Conservation (phyloP, 2,888 invertebrate genomes). For the Stegophylla sp. region DNA sequence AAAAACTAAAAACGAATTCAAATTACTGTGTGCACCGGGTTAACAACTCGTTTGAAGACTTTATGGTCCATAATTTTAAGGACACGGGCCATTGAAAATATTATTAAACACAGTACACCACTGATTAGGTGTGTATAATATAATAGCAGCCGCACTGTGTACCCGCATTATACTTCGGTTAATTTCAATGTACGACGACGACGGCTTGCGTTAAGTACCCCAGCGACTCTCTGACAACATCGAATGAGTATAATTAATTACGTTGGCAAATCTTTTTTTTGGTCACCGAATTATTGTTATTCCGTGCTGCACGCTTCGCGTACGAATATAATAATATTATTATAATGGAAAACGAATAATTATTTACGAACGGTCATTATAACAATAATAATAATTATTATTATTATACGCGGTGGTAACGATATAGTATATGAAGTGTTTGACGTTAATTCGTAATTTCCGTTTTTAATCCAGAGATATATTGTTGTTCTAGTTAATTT, state of each 20-base stretch:
- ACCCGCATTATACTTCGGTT: too few species aligned
- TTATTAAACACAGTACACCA: background rate
- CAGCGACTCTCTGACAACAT: background rate
- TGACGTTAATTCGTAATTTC: constrained; percentile 34
- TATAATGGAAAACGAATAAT: constrained; percentile 2
- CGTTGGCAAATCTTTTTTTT: background rate
- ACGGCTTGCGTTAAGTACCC: background rate
- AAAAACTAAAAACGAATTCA: too few species aligned
- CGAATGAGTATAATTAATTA: constrained; percentile 11
- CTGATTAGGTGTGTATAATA: too few species aligned
- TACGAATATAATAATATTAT: too few species aligned
- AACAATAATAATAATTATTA: too few species aligned
- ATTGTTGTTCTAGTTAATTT: constrained; percentile 27
- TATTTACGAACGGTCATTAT: constrained; percentile 18
- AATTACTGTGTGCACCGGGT: background rate
- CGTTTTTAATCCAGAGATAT: constrained; percentile 34
- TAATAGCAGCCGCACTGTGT: too few species aligned
- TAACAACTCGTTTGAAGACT: background rate
- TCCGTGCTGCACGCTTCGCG: background rate
- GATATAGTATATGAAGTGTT: background rate
- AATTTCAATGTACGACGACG: background rate
- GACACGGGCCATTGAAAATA: background rate
- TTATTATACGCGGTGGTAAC: background rate
- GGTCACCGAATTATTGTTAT: background rate
- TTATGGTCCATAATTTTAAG: background rate